Base-by-base conservation (phyloP, 2,888 invertebrate species). In the Eristalis tenax region DNA sequence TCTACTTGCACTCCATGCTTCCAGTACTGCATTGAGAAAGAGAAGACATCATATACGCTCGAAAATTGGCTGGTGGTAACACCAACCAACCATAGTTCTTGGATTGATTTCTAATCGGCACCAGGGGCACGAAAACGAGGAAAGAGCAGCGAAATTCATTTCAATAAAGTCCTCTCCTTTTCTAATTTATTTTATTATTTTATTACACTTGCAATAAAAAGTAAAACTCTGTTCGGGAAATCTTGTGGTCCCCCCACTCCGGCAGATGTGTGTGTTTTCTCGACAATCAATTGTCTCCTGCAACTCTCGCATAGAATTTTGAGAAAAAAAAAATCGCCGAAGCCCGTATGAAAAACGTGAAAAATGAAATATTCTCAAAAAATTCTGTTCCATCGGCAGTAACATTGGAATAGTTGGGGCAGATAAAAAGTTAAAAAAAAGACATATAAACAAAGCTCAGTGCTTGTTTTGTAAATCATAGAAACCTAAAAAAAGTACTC, bases 151-250 rank as follows among this genome's bases (percentile, higher is more conserved):
- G 15, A 43, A 74, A 50, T 38, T 18, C 40, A 26, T 32, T 38
- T 35, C 50, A 59, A 35, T 59, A 64, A 75, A 69, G 15, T 81
- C 68, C 77, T 82, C 65, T 86, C 85, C 74, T 74, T 78, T 70
- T 86, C 85, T 82, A 69, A 69, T 74, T 74, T 40, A 77, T 82
- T 78, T 82, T 70, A 82, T 74, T 64, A 84, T 74, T 85, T 85
- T 77, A 82, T 81, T 76, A 85, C 85, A 81, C 79, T 73, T 85
- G 65, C 82, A 82, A 82, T 82, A 77, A 85, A 85, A 74, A 77
- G 83, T 83, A 71, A 70, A 78, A 73, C 56, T 81, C 73, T 71
- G 10, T 75, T 80, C 70, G 43, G 5, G 43, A 76, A 68, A 50
- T 50, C 18, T 50, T 50, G 50, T 50, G 50, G 50, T 32, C 0